Evolutionary conservation across 2,113 vertebrate species (phyloP), one percentile per base, ranked within the genome.

Genomic region (Pteropus alecto): DNA sequence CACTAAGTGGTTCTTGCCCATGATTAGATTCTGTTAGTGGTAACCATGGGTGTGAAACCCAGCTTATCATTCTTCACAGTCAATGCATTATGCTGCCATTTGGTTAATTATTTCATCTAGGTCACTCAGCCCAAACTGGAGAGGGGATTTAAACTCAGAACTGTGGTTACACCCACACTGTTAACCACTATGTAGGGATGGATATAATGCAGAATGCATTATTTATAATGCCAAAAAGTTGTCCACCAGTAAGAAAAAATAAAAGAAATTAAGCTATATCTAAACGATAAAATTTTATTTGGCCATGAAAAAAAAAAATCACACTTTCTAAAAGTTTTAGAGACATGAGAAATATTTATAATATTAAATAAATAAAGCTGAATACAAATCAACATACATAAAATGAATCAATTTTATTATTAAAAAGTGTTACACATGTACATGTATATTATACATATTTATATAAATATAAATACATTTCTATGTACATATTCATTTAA

Each of bases 281-380:
- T 85, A 92, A 73, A 81, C 86, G 48, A 54, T 35, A 85, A 33
- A 30, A 61, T 70, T 67, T 89, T 85, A 70, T 88, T 88, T 26
- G 81, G n/a, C 2, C 48, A 38, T 76, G n/a, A 30, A 58, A 67
- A 90, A 73, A n/a, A 38, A 89, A 74, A 87, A 88, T 61, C 22
- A 93, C 28, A 93, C 61, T 63, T 95, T 90, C 33, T 2, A 65
- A 58, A 93, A 95, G n/a, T 90, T 91, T 65, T 93, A 92, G 65
- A 84, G 38, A 46, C 68, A 56, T 77, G 61, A 73, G 28, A 91
- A 93, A 95, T 89, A 87, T 83, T 96, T 95, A 48, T 82, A 90
- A 73, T 86, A 26, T 92, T 87, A 92, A 58, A 63, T 65, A 30
- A 65, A 77, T 94, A 63, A 87, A 90, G 15, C 77, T 90, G 12